phyloP scores from a whole-genome alignment of 1,140 invertebrate species.

The Elymnias hypermnestra region DNA sequence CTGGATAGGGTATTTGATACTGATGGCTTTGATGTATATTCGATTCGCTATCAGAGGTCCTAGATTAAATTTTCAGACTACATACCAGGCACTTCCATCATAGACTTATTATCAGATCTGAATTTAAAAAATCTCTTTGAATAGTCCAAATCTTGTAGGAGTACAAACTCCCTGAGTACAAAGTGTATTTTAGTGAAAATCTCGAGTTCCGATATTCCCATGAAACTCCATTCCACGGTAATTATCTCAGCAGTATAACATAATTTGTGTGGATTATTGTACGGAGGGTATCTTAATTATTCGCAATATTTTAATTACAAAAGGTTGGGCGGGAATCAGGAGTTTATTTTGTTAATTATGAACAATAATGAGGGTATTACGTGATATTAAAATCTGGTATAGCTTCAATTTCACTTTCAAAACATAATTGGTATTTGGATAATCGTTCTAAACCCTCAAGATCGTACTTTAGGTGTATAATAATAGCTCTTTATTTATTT shows the following conservation, averaged over 20 bases:
- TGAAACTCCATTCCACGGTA: conserved; percentile 3
- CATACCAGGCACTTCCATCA: no score
- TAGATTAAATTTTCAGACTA: no score
- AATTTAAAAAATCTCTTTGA: no score
- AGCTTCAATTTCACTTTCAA: neutral
- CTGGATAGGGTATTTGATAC: no score
- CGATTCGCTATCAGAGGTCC: no score
- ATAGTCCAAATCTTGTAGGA: no score
- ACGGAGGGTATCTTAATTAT: conserved; percentile 19
- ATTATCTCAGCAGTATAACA: conserved; percentile 14
- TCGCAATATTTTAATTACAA: conserved; percentile 29
- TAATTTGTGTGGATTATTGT: conserved; percentile 15
- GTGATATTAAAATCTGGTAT: conserved; percentile 20
- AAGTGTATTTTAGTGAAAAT: no score
- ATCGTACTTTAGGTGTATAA: no score
- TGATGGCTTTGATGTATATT: no score
- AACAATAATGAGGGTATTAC: conserved; percentile 23
- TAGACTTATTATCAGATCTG: no score
- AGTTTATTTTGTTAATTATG: conserved; percentile 26
- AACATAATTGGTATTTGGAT: neutral
- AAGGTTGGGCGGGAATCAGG: conserved; percentile 17
- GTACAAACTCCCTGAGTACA: no score
- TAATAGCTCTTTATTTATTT: no score
- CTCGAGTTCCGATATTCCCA: neutral
- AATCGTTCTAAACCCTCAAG: neutral